Conservation (phyloP, 2,797 vertebrate genomes). For the Protonibea diacanthus region DNA sequence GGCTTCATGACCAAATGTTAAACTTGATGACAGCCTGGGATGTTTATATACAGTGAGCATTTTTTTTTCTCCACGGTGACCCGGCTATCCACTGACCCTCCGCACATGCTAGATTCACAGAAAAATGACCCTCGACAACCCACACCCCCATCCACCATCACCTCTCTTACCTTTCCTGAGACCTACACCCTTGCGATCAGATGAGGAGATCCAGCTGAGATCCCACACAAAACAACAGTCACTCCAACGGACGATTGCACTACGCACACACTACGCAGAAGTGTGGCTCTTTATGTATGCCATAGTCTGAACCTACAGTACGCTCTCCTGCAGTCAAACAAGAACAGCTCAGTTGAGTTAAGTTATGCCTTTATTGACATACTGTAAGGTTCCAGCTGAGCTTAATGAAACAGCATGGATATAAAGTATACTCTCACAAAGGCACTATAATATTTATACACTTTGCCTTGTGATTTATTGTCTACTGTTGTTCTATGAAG, state of each 20-base stretch:
- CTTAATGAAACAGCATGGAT: conserved; percentile 67
- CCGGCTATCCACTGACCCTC: conserved; percentile 53
- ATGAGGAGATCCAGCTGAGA: conserved; percentile 60
- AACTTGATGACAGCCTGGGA: conserved; percentile 69
- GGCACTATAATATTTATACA: conserved; percentile 70
- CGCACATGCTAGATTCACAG: conserved; percentile 70
- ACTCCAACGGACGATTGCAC: conserved; percentile 23
- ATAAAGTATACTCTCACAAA: conserved; percentile 70
- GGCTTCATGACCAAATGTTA: conserved; percentile 73
- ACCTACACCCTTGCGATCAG: conserved; percentile 88
- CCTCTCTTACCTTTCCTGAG: conserved; percentile 92
- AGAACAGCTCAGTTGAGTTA: conserved; percentile 60
- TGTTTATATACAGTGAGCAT: conserved; percentile 70
- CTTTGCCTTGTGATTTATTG: conserved; percentile 69
- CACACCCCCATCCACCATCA: conserved; percentile 1
- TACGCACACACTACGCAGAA: conserved; percentile 27
- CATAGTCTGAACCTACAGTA: conserved; percentile 26
- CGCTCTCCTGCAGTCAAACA: conserved; percentile 63
- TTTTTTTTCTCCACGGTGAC: conserved; percentile 80
- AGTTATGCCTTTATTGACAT: conserved; percentile 78
- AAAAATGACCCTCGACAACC: conserved; percentile 2
- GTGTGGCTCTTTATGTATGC: conserved; percentile 10
- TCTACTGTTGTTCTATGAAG: conserved; percentile 47
- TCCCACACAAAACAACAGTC: conserved; percentile 54
- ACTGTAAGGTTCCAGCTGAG: conserved; percentile 63